These are phyloP conservation scores for Habroteleia sp. DNA, from an alignment of 2,888 invertebrate genomes.

Conservation along the genomic window DNA sequence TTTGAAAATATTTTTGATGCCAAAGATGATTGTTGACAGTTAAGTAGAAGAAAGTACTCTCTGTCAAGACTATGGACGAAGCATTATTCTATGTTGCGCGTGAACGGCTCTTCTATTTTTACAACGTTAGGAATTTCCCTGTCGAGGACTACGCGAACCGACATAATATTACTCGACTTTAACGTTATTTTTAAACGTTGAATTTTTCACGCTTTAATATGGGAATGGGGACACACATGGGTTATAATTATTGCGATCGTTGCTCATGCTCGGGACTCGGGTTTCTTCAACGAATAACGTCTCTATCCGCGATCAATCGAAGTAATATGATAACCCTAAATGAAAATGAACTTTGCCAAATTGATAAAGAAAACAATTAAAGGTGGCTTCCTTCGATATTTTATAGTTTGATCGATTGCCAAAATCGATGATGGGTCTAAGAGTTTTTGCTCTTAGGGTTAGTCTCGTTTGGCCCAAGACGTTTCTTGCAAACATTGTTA, in stretches of 20 bases:
- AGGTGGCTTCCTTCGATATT: neutral
- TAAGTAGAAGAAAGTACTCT: conserved; percentile 38
- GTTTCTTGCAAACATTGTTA: conserved; percentile 29
- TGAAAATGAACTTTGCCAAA: too few relatives aligned
- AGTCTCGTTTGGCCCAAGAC: conserved; percentile 32
- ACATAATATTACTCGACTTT: conserved; percentile 64
- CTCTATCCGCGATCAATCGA: too few relatives aligned
- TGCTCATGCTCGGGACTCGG: conserved; percentile 33
- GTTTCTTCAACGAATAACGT: conserved; percentile 31
- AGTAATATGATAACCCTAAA: too few relatives aligned
- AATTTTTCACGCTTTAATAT: conserved; percentile 61
- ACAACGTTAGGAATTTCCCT: conserved; percentile 63
- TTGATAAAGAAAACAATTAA: too few relatives aligned
- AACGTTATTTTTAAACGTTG: conserved; percentile 64
- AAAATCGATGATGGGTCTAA: conserved; percentile 17
- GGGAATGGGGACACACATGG: conserved; percentile 57
- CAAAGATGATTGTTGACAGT: conserved; percentile 53
- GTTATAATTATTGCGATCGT: conserved; percentile 61
- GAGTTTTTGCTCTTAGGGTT: conserved; percentile 44
- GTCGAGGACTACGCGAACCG: conserved; percentile 62
- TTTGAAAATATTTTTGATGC: neutral
- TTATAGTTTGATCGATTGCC: conserved; percentile 43
- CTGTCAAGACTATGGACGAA: conserved; percentile 7
- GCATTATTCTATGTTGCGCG: conserved; percentile 44
- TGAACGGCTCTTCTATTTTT: conserved; percentile 61